These are phyloP conservation scores for Petrocephalus sullivani DNA, from an alignment of 2,797 vertebrate species.

Conservation along the genomic window DNA sequence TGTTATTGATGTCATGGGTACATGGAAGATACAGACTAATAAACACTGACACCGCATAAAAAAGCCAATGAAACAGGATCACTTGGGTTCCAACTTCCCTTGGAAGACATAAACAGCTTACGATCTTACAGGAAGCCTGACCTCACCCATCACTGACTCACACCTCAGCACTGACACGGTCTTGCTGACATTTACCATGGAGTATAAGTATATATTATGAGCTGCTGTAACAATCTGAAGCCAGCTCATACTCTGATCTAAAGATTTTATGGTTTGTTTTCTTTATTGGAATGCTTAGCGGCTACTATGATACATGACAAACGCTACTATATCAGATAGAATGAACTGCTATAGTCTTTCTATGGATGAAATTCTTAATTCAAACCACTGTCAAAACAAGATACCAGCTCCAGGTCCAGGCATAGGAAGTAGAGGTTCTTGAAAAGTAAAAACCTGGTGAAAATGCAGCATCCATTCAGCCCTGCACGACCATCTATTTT, in stretches of 20 bases:
- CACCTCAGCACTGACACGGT: neutral
- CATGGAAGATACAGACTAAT: neutral
- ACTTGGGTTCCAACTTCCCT: neutral
- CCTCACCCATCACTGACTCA: neutral
- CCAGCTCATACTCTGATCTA: neutral
- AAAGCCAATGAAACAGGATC: neutral
- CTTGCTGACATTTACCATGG: neutral
- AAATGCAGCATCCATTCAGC: neutral
- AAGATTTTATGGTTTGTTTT: neutral
- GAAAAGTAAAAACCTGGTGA: neutral
- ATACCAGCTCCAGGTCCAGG: neutral
- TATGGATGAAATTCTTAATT: neutral
- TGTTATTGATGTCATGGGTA: neutral
- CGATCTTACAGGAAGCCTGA: neutral
- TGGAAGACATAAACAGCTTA: neutral
- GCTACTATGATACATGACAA: neutral
- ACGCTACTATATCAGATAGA: neutral
- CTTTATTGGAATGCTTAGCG: neutral
- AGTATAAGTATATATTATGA: neutral
- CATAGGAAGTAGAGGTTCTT: neutral
- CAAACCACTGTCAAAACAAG: neutral
- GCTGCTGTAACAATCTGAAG: neutral
- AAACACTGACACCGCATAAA: neutral
- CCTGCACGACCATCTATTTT: neutral
- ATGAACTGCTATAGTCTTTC: neutral